A percentile compares a stretch with the other conserved stretches of the same genome.
These are phyloP conservation scores for Catharus minimus DNA, from an alignment of 2,113 vertebrate genomes.

Conservation along the genomic window DNA sequence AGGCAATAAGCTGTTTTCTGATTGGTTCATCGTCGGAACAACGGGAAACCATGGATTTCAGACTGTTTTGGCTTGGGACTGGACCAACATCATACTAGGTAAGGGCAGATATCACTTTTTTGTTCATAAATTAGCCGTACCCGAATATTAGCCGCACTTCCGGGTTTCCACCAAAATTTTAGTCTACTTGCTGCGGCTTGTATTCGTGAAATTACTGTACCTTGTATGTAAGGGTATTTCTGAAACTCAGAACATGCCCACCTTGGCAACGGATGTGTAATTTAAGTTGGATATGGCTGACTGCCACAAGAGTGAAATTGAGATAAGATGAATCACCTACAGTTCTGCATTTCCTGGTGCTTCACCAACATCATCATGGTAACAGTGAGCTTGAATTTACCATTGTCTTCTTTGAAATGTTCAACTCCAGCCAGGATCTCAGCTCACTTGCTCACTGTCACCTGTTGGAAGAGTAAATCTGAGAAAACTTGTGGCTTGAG, in stretches of 20 bases:
- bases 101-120: no score
- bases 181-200: no score
- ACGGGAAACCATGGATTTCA: no score
- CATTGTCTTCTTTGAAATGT: background rate
- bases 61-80: no score
- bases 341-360: background rate
- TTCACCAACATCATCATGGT: background rate
- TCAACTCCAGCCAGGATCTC: background rate
- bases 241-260: background rate
- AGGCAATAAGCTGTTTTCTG: no score
- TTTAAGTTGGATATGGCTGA: background rate
- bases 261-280: background rate
- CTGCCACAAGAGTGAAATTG: background rate
- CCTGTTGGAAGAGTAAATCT: background rate
- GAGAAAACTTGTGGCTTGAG: background rate
- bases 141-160: no score
- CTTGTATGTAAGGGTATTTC: background rate
- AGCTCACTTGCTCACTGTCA: background rate
- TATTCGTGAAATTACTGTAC: no score
- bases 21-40: no score
- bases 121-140: no score
- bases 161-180: no score
- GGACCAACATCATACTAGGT: no score
- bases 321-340: background rate
- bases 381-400: background rate